Evolutionary conservation across 2,888 invertebrate genomes (phyloP).

Genomic region (Lepidonotus clava): DNA sequence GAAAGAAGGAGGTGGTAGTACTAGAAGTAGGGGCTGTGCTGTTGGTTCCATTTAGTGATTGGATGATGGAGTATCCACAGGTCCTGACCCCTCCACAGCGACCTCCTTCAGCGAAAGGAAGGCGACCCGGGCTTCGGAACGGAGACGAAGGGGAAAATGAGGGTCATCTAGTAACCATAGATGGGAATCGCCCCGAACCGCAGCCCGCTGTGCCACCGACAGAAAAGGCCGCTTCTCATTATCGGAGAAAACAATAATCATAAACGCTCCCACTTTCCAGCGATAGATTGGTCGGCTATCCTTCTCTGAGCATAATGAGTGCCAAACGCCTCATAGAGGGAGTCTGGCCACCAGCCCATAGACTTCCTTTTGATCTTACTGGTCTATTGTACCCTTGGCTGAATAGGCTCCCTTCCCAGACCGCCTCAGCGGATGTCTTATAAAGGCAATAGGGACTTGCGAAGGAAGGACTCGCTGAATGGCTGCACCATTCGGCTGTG

Average conservation of each 20-base stretch:
- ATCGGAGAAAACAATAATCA: constrained; percentile 19
- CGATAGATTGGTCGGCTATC: no score
- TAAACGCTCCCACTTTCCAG: constrained; percentile 31
- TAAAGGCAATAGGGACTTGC: no score
- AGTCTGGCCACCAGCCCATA: no score
- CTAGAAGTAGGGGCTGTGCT: no score
- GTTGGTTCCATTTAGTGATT: constrained; percentile 1
- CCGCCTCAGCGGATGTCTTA: no score
- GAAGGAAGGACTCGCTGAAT: no score
- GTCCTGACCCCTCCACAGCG: background rate
- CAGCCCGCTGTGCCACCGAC: background rate
- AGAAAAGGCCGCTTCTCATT: background rate
- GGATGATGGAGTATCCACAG: constrained; percentile 12
- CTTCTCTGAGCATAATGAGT: no score
- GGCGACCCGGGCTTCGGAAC: background rate
- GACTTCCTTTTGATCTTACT: background rate
- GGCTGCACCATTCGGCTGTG: no score
- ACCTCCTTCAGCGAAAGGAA: constrained; percentile 1
- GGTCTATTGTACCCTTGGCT: background rate
- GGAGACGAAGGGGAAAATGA: constrained; percentile 31
- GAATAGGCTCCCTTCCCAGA: no score
- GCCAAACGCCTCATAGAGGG: no score
- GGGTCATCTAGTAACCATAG: constrained; percentile 32
- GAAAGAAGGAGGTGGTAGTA: no score
- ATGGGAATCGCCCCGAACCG: background rate